Percentiles rank a stretch among this genome's conserved stretches.
These are phyloP conservation scores for Siniperca scherzeri DNA, from an alignment of 2,797 vertebrate species.

Conservation along the genomic window DNA sequence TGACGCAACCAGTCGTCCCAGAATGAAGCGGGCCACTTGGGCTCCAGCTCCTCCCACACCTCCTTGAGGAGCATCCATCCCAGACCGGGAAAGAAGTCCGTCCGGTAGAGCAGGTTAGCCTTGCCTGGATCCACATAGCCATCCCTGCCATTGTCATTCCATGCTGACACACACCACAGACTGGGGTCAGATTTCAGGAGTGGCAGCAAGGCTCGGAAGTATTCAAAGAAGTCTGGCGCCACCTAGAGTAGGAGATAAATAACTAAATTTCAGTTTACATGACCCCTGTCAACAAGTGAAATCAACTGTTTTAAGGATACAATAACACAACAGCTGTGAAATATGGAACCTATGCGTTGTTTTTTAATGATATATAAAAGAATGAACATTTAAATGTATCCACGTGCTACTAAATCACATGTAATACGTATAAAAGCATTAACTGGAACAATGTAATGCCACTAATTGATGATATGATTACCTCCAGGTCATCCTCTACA, in stretches of 20 bases:
- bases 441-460: neutral
- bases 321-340: neutral
- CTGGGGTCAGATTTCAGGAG: constrained; percentile 85
- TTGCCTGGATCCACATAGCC: constrained; percentile 86
- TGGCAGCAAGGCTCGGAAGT: constrained; percentile 89
- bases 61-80: constrained; percentile 92
- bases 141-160: constrained; percentile 96
- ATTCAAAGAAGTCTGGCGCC: constrained; percentile 96
- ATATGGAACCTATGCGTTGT: neutral
- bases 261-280: constrained; percentile 9
- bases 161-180: constrained; percentile 95
- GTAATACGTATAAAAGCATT: neutral
- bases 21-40: constrained; percentile 94
- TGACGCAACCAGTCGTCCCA: constrained; percentile 98
- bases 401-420: neutral
- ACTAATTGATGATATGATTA: constrained; percentile 48
- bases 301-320: neutral
- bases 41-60: constrained; percentile 93
- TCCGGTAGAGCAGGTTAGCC: constrained; percentile 90
- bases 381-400: neutral
- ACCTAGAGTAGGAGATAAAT: constrained; percentile 81
- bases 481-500: constrained; percentile 96
- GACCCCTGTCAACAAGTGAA: neutral
- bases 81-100: constrained; percentile 95
- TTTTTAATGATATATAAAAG: neutral